A percentile compares a stretch with the other conserved stretches of the same genome.
phyloP scores from a whole-genome alignment of 2,797 vertebrate species.

The Arnoldichthys spilopterus region DNA sequence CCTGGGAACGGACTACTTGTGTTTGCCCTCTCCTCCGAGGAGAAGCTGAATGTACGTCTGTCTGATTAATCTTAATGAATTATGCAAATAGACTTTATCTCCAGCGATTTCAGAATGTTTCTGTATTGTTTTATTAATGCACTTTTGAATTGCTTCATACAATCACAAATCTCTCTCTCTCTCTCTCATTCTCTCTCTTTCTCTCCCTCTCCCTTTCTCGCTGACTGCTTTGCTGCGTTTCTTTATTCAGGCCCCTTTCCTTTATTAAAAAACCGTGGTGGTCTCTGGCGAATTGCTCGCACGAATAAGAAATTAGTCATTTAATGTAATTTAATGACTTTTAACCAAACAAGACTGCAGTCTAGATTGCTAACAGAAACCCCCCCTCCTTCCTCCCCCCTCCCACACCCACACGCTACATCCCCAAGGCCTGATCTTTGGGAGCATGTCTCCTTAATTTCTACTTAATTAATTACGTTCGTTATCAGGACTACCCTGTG shows the following conservation, averaged over 20 bases:
- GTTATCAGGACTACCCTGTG: slow-evolving; percentile 70
- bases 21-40: slow-evolving; percentile 66
- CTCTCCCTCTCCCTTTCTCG: slow-evolving; percentile 1
- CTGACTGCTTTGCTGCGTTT: slow-evolving; percentile 65
- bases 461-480: slow-evolving; percentile 80
- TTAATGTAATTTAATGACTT: slow-evolving; percentile 86
- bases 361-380: slow-evolving; percentile 70
- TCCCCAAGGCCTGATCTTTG: slow-evolving; percentile 73
- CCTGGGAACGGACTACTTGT: slow-evolving; percentile 69
- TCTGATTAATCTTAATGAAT: slow-evolving; percentile 87
- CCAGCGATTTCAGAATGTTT: slow-evolving; percentile 85
- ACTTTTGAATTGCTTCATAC: slow-evolving; percentile 81
- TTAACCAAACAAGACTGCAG: slow-evolving; percentile 79
- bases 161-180: slow-evolving; percentile 73
- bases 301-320: slow-evolving; percentile 85
- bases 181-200: slow-evolving; percentile 57
- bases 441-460: slow-evolving; percentile 72
- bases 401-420: slow-evolving; percentile 14
- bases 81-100: slow-evolving; percentile 85
- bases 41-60: slow-evolving; percentile 72
- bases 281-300: slow-evolving; percentile 75
- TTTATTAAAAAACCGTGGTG: slow-evolving; percentile 81
- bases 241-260: slow-evolving; percentile 78
- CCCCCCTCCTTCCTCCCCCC: slow-evolving; percentile 43
- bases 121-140: slow-evolving; percentile 87